A percentile compares a stretch with the other conserved stretches of the same genome.
Evolutionary conservation across 2,797 vertebrate species (phyloP).

Genomic region (Spinus olivaceus): DNA sequence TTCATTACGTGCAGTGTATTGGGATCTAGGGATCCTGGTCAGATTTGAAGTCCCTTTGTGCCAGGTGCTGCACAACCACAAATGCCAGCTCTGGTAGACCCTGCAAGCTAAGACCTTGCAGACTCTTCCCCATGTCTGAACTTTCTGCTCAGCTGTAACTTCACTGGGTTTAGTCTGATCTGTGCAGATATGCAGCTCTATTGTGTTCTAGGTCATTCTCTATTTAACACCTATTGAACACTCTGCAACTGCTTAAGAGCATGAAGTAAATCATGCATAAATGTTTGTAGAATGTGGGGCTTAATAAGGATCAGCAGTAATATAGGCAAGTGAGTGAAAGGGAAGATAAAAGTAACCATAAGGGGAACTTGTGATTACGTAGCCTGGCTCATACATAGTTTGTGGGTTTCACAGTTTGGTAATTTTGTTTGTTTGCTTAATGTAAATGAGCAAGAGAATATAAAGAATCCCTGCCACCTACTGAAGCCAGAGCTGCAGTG

Average conservation of each 20-base stretch:
- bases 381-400: background rate
- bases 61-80: background rate
- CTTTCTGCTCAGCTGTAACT: background rate
- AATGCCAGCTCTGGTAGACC: background rate
- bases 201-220: constrained; percentile 7
- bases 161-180: background rate
- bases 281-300: background rate
- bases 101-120: background rate
- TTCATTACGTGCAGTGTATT: background rate
- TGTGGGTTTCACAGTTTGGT: background rate
- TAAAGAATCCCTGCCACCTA: constrained; percentile 24
- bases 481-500: background rate
- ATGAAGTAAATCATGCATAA: constrained; percentile 12
- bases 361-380: constrained; percentile 3
- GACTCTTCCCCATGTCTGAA: background rate
- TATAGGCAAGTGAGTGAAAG: background rate
- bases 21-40: background rate
- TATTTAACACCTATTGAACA: constrained; percentile 7
- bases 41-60: background rate
- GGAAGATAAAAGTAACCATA: constrained; percentile 2
- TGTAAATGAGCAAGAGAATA: constrained; percentile 42
- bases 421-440: constrained; percentile 52
- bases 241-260: constrained; percentile 8
- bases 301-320: background rate
- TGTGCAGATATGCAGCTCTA: background rate